Base-by-base conservation (phyloP, 1,140 invertebrate genomes). In the Condylostylus longicornis region DNA sequence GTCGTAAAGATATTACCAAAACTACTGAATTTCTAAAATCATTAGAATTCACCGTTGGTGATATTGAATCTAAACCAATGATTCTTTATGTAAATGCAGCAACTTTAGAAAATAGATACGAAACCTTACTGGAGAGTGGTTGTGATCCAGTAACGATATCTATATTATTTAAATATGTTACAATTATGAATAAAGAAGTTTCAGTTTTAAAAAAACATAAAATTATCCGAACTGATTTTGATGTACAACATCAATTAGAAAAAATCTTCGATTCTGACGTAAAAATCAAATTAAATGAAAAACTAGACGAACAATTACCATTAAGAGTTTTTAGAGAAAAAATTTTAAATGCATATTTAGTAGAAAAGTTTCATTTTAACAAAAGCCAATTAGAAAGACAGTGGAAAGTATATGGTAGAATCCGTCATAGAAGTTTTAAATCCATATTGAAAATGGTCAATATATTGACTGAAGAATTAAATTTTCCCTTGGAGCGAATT, bases 111-210 rank as follows among this genome's bases (percentile, higher is more conserved):
- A 70, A 70, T 49, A 65, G 69, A 44, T 62, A 63, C 33, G 62
- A 60, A 45, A 67, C 70, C 25, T 47, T 71, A 4, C 52, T 49
- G 37, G 69, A 71, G 52, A 69, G 67, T 54, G 57, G 65, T 1
- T 68, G 69, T 43, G 29, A 58, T 9, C 47, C 58, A 33, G 53
- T 70, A n/a, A 48, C 51, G 9, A 57, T 69, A 12, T 49, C 52
- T 38, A 50, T 64, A 27, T 49, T 70, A 19, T 61, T 61, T 22
- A 68, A 63, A 58, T 70, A 62, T 43, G 48, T 58, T 7, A 51
- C 53, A 6, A 40, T 53, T 25, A 47, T 56, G 18, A 62, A 57
- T 32, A 59, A 50, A 27, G 37, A 49, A 4, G 46, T 56, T 6
- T 35, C 43, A 9, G 25, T 48, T 5, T 37, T 61, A 2, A 61